A percentile compares a stretch with the other conserved stretches of the same genome.
phyloP scores from a whole-genome alignment of 2,888 invertebrate species.

The Eulithis prunata region DNA sequence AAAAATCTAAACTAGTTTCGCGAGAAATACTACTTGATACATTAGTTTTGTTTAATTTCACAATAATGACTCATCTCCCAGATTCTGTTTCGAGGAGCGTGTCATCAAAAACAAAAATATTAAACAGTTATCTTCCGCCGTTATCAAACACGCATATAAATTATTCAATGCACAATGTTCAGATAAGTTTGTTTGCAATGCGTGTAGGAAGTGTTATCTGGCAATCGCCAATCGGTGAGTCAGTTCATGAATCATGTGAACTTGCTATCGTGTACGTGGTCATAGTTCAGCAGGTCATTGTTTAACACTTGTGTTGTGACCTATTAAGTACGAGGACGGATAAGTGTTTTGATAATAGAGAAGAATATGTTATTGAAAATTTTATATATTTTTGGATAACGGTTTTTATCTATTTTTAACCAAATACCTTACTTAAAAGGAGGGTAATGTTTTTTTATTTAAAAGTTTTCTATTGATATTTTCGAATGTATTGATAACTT shows the following conservation, averaged over 20 bases:
- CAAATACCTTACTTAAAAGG: too few species aligned
- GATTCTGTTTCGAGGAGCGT: too few species aligned
- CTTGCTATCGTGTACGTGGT: conserved; percentile 16
- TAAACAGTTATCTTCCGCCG: conserved; percentile 2
- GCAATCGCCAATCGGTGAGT: conserved; percentile 29
- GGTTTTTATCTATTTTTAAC: too few species aligned
- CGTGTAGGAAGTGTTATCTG: conserved; percentile 33
- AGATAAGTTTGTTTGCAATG: conserved; percentile 34
- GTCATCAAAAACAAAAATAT: neutral
- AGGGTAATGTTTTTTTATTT: too few species aligned
- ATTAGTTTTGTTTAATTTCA: too few species aligned
- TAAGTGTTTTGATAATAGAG: neutral
- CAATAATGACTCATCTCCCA: too few species aligned
- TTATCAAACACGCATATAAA: conserved; percentile 31
- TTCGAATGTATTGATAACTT: too few species aligned
- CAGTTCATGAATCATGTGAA: conserved; percentile 18
- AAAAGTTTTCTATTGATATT: too few species aligned
- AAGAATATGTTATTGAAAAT: too few species aligned
- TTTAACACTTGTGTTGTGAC: conserved; percentile 1
- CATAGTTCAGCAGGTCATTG: conserved; percentile 20
- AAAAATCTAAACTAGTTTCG: too few species aligned
- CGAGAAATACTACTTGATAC: too few species aligned
- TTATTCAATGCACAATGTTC: conserved; percentile 37
- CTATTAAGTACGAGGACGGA: neutral
- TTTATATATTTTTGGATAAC: too few species aligned